Percentiles rank a stretch among this genome's conserved stretches.
Evolutionary conservation across 1,140 invertebrate species (phyloP).

Genomic region (Papilio polyxenes): DNA sequence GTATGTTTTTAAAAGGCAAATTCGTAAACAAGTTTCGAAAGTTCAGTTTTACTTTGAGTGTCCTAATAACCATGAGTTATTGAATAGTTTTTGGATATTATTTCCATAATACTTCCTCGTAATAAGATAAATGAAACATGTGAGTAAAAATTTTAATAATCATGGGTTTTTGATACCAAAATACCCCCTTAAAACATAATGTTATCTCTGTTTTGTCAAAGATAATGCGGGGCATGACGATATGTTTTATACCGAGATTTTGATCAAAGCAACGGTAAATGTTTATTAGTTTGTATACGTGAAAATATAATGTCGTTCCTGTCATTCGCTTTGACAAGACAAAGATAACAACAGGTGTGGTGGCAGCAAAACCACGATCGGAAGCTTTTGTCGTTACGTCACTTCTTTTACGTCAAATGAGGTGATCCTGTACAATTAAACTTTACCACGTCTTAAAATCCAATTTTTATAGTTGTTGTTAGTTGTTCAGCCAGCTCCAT

Average conservation of each 20-base stretch:
- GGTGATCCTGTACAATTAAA: neutral
- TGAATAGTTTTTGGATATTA: neutral
- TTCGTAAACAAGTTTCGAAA: constrained; percentile 9
- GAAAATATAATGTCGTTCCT: no score
- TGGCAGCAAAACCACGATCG: no score
- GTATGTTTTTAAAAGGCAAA: neutral
- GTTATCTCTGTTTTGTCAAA: no score
- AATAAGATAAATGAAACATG: neutral
- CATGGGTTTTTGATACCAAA: neutral
- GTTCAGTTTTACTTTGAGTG: neutral
- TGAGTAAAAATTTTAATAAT: neutral
- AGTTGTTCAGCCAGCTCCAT: no score
- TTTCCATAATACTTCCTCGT: neutral
- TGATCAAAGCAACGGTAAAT: no score
- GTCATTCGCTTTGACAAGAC: no score
- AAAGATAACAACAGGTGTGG: no score
- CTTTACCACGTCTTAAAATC: no score
- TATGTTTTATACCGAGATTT: no score
- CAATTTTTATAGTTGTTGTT: no score
- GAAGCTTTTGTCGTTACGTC: neutral
- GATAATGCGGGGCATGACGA: no score
- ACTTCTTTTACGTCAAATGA: neutral
- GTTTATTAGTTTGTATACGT: no score
- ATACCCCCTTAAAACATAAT: neutral
- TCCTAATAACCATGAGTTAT: neutral